Evolutionary conservation across 2,113 vertebrate species (phyloP).

Genomic region (Vulpes ferrilata): DNA sequence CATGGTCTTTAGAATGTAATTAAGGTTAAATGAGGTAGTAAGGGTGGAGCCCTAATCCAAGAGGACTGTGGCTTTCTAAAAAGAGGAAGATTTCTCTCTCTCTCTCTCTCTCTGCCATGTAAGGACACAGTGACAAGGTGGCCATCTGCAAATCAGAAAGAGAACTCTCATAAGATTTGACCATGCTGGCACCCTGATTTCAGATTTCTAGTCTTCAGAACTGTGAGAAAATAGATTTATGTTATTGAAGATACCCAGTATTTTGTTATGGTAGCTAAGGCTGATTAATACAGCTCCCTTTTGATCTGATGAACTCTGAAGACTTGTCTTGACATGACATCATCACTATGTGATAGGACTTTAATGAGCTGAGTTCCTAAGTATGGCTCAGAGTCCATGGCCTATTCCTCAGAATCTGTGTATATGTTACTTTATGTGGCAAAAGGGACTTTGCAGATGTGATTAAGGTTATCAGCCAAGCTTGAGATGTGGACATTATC

Average conservation of each 20-base stretch:
- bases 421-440: background rate
- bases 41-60: background rate
- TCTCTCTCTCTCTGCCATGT: background rate
- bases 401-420: background rate
- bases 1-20: background rate
- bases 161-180: background rate
- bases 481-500: background rate
- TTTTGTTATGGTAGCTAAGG: background rate
- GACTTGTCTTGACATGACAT: background rate
- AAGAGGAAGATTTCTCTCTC: background rate
- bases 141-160: background rate
- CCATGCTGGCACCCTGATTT: background rate
- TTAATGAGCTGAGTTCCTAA: background rate
- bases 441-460: background rate
- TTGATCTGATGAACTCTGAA: slow-evolving; percentile 26
- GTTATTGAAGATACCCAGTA: background rate
- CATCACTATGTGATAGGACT: background rate
- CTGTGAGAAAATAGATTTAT: background rate
- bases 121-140: background rate
- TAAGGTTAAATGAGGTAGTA: background rate
- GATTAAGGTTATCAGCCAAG: background rate
- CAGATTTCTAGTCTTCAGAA: background rate
- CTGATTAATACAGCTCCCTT: background rate
- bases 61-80: background rate
- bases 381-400: background rate